Conservation (phyloP, 2,113 vertebrate genomes). For the Marmota flaviventris region DNA sequence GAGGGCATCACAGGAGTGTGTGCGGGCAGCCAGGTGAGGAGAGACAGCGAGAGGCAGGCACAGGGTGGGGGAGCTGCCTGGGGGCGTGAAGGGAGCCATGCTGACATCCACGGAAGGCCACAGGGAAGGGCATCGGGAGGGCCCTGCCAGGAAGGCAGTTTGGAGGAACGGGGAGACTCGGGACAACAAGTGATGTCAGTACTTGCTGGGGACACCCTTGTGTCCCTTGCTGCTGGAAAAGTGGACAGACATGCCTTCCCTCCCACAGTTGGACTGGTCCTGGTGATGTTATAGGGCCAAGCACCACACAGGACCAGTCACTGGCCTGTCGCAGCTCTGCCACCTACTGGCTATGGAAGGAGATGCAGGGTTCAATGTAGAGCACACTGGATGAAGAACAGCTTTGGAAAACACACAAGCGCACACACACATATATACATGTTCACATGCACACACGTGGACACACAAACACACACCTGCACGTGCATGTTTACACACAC, state of each 20-base stretch:
- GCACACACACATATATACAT: rapidly evolving
- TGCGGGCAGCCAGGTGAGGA: background rate
- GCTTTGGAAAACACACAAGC: background rate
- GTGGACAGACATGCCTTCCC: background rate
- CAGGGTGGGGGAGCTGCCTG: background rate
- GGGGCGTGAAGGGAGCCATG: too few species aligned
- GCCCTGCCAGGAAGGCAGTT: rapidly evolving
- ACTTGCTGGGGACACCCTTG: background rate
- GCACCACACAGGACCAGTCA: background rate
- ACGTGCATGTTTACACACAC: background rate
- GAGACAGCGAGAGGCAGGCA: background rate
- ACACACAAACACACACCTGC: background rate
- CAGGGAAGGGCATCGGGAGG: background rate
- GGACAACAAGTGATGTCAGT: background rate
- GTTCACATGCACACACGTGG: rapidly evolving
- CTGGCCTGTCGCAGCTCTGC: slow-evolving; percentile 75
- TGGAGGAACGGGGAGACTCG: background rate
- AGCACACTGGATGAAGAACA: background rate
- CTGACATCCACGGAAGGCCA: background rate
- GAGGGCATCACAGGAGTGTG: background rate
- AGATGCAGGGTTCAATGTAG: background rate
- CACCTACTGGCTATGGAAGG: slow-evolving; percentile 75
- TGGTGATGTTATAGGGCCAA: background rate
- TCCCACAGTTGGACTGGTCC: background rate
- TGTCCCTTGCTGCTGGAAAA: background rate